Evolutionary conservation across 2,113 vertebrate genomes (phyloP), one percentile per base, ranked within the genome.

Genomic region (Nothoprocta pentlandii): DNA sequence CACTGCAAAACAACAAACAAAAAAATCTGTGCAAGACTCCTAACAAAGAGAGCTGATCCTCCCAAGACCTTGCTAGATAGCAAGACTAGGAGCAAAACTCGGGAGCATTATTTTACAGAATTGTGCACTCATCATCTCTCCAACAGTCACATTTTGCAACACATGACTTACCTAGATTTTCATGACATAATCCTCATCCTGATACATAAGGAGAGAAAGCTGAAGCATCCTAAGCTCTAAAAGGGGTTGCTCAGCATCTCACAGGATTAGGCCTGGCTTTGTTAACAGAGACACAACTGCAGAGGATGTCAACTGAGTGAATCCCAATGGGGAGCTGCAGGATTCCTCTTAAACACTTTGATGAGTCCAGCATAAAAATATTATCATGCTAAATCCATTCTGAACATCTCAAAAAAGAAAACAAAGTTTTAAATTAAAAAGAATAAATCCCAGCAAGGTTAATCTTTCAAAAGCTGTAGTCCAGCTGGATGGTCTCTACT

Each of bases 401-500:
- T 79, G 82, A 81, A 86, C 13, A 41, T 39, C 66, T 68, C 9
- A 77, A 68, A 78, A 89, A 87, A 28, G 41, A 47, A 51, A 92
- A 59, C 51, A 76, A 66, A 87, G n/a, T 80, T 95, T 87, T 80
- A 81, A 86, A 78, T 79, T 58, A 51, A 89, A 91, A 89, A 83
- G 49, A 89, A n/a, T 64, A 84, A 87, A 93, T 74, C 73, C 30
- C 56, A 69, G 87, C 34, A 78, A 95, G n/a, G 32, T 76, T 96
- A 93, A 92, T 91, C 89, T 96, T 94, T 86, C 44, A 62, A 86
- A 92, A 94, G 86, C 64, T 9, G 7, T 21, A 36, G 87, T 68
- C 80, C 87, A 86, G 81, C 85, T 92, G 83, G 53, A 59, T 80
- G 59, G 16, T 26, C 73, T 78, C 71, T 90, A 91, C 41, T 58